A percentile compares a stretch with the other conserved stretches of the same genome.
Evolutionary conservation across 1,140 invertebrate species (phyloP).

Genomic region (Pentalonia nigronervosa): DNA sequence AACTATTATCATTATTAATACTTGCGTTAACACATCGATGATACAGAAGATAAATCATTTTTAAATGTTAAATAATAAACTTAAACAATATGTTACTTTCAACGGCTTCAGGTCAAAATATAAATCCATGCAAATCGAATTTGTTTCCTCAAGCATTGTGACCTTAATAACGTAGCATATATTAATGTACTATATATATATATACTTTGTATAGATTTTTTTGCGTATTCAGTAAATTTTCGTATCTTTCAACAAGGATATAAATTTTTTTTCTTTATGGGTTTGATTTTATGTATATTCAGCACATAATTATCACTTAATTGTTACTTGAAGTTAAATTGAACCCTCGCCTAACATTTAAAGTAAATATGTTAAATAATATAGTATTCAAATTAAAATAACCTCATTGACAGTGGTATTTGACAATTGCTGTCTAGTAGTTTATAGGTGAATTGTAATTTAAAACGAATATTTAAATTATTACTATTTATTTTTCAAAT

Average conservation of each 20-base stretch:
- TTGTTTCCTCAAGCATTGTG: conserved; percentile 8
- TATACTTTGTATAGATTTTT: conserved; percentile 13
- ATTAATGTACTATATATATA: not conserved
- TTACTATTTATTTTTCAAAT: not conserved
- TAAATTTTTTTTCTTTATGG: not conserved
- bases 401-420: not conserved
- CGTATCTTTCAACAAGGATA: conserved; percentile 4
- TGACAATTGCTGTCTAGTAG: not conserved
- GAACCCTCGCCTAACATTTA: not conserved
- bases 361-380: conserved; percentile 3
- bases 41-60: not conserved
- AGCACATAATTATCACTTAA: conserved; percentile 29
- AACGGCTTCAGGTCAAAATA: not conserved
- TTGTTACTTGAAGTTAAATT: not conserved
- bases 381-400: not conserved
- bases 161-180: conserved; percentile 25
- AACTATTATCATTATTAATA: not conserved
- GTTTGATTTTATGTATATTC: not conserved
- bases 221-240: conserved; percentile 30
- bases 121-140: conserved; percentile 22
- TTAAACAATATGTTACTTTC: not conserved
- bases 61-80: not conserved
- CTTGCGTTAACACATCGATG: not conserved
- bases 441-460: not conserved
- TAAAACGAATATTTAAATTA: not conserved